Evolutionary conservation across 2,797 vertebrate species (phyloP), one percentile per base, ranked within the genome.

Genomic region (Mus minutoides): DNA sequence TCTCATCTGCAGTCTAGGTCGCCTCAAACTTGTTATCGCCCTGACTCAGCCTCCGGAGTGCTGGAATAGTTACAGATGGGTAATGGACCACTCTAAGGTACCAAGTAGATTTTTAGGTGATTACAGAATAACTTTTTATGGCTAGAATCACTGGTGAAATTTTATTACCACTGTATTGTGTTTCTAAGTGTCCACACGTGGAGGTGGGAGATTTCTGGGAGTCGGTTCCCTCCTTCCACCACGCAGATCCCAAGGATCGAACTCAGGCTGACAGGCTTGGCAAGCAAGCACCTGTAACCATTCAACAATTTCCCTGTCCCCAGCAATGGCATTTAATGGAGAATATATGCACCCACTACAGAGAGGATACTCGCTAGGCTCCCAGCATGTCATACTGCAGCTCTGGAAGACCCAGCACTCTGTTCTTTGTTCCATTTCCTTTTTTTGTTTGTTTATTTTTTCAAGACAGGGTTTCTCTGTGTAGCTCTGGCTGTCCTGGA

Each of bases 41-140:
- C 73, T 77, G 73, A 13, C 56, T 37, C 10, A 64, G 88, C 0
- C 40, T 49, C 73, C 21, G 12, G 8, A 49, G 13, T 49, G 75
- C 40, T 78, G 88, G 37, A 9, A 64, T 78, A 9, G 64, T 49
- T 77, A n/a, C 21, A 77, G 21, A 76, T 29, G 21, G 49, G 21
- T 76, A 76, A 46, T 62, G 40, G 29, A 46, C 17, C 26, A 60
- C 31, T 40, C 64, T 29, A 77, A 34, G 31, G 11, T 58, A 60
- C 29, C 40, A 76, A 24, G 29, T 26, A 83, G 78, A 58, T 67
- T 96, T 71, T 95, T 75, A 88, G 91, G 80, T 11, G 16, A 62
- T 4, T 8, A 64, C 82, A 13, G 6, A 87, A 64, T 40, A 89
- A n/a, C 1, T 89, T 54, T 6, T 0, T 90, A 0, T 3, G 73